Evolutionary conservation across 2,888 invertebrate species (phyloP).

Genomic region (Craniophora ligustri): DNA sequence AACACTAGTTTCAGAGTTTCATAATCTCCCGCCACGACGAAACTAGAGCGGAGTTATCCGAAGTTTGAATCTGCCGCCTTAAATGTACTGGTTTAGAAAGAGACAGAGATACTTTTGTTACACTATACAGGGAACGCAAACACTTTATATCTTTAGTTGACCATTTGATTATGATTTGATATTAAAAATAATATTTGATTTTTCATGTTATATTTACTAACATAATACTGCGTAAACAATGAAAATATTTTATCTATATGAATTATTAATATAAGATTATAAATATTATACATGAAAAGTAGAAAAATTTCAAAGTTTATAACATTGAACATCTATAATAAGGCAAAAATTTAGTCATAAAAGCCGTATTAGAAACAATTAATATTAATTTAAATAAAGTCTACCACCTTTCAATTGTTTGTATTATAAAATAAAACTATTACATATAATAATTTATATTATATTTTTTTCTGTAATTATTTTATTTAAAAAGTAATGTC

Average conservation of each 20-base stretch:
- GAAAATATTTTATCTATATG: too few species aligned
- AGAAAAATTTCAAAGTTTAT: not conserved
- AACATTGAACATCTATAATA: not conserved
- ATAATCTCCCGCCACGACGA: slow-evolving; percentile 68
- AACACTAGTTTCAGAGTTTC: slow-evolving; percentile 55
- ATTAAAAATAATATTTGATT: not conserved
- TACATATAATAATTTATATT: too few species aligned
- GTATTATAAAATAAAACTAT: too few species aligned
- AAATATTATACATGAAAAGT: not conserved
- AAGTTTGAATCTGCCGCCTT: slow-evolving; percentile 75
- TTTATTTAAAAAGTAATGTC: too few species aligned
- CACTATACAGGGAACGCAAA: slow-evolving; percentile 49
- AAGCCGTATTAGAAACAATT: too few species aligned
- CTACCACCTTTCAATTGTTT: too few species aligned
- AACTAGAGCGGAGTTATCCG: slow-evolving; percentile 63
- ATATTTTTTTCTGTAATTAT: too few species aligned
- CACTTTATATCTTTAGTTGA: slow-evolving; percentile 29
- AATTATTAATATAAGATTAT: not conserved
- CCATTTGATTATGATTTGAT: slow-evolving; percentile 22
- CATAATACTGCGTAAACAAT: not conserved
- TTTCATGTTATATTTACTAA: not conserved
- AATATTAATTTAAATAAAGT: too few species aligned
- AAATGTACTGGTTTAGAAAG: slow-evolving; percentile 65
- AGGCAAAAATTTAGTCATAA: too few species aligned
- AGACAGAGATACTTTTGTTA: slow-evolving; percentile 61